phyloP scores from a whole-genome alignment of 2,888 invertebrate genomes.

The Cordilura impudica region DNA sequence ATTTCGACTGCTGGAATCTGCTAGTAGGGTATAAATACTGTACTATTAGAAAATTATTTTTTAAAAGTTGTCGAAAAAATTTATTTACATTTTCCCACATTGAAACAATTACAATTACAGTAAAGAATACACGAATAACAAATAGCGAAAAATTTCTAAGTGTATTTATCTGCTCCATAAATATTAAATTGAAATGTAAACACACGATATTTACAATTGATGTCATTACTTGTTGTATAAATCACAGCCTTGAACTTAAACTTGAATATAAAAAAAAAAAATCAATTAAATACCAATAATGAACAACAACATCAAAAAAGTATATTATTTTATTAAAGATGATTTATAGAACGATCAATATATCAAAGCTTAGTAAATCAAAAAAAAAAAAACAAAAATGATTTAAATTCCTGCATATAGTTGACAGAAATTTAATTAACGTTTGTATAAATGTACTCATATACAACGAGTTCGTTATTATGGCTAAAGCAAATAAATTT shows the following conservation, averaged over 20 bases:
- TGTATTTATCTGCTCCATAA: too few relatives aligned
- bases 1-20: too few relatives aligned
- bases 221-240: neutral
- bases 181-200: neutral
- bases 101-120: too few relatives aligned
- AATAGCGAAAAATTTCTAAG: too few relatives aligned
- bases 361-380: neutral
- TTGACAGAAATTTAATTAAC: neutral
- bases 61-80: too few relatives aligned
- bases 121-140: too few relatives aligned
- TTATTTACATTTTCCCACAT: too few relatives aligned
- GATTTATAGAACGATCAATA: conserved; percentile 13
- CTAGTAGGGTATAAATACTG: too few relatives aligned
- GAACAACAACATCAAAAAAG: neutral
- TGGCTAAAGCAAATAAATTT: conserved; percentile 19
- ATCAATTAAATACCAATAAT: neutral
- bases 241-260: conserved; percentile 50
- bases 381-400: neutral
- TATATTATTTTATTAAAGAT: neutral
- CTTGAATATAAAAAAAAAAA: conserved; percentile 17
- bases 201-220: neutral
- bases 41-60: too few relatives aligned
- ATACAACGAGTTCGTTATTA: conserved; percentile 4
- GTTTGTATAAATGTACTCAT: neutral
- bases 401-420: neutral